Base-by-base conservation (phyloP, 92 coral and sea anemone species). In the Phenganax subtilis region DNA sequence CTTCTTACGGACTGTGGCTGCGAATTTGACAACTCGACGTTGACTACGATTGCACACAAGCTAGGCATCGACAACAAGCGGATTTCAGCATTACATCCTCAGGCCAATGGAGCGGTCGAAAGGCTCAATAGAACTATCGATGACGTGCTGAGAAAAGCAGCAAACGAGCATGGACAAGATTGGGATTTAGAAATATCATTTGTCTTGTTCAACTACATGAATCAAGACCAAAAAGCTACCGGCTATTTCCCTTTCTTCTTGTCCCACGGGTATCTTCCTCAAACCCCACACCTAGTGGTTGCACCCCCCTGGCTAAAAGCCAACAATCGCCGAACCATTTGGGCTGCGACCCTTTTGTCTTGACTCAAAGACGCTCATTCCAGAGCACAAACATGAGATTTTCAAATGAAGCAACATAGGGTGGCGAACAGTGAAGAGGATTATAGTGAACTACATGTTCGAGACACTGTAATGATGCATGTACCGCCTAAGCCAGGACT, bases 231-330 rank as follows among this genome's bases (percentile, higher is more conserved):
- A 65, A 79, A 60, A 16, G 57, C 89, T 51, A 89, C 84, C 12
- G 84, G 84, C 25, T 84, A 81, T 71, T 89, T 86, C 71, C 92
- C 87, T 15, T 86, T 89, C 55, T 89, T 79, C 77, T 64, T 89
- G 61, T 29, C 68, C 9, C 56, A 83, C 54, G 88, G 89, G 1
- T 69, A 76, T 17, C 9, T 30, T 60, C 86, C 84, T 14, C 84
- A 77, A 17, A 88, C 86, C 6, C 82, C 79, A 37, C 47, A 82
- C 69, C 63, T 85, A 55, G 73, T 77, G 61, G 85, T 85, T 27
- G 78, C 88, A 20, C 88, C 88, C 15, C 52, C 16, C 75, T 82
- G 8, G 8, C 75, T 3, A 64, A 61, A 69, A 30, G 54, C 25
- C 85, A 25, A 67, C 55, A 52, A 1, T 9, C 73, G 9, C 31